phyloP scores from a whole-genome alignment of 2,888 invertebrate species.

The Seira ritae region DNA sequence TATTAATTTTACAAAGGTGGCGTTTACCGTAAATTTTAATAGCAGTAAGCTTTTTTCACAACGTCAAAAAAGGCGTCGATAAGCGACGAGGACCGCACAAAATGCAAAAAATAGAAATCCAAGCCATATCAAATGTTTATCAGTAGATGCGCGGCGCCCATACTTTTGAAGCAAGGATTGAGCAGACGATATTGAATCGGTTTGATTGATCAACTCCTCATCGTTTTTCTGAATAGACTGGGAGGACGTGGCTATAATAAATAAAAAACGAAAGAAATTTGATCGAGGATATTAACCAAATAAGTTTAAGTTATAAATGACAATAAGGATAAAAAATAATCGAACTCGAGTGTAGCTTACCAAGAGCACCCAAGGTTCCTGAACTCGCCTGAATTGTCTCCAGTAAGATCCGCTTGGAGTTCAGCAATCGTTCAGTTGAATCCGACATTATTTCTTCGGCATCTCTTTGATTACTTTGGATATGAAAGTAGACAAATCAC shows the following conservation, averaged over 20 bases:
- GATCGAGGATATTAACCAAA: neutral
- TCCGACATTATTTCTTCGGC: slow-evolving; percentile 49
- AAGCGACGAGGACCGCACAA: slow-evolving; percentile 32
- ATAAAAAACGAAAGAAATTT: neutral
- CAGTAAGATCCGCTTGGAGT: slow-evolving; percentile 47
- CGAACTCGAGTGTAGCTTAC: slow-evolving; percentile 2
- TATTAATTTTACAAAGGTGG: too few relatives aligned
- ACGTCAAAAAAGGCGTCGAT: slow-evolving; percentile 33
- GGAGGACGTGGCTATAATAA: slow-evolving; percentile 39
- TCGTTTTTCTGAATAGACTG: slow-evolving; percentile 48
- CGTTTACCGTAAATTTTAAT: too few relatives aligned
- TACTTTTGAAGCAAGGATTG: slow-evolving; percentile 44
- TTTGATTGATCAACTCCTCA: slow-evolving; percentile 37
- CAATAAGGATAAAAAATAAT: neutral
- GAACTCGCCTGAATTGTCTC: slow-evolving; percentile 50
- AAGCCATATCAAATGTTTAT: slow-evolving; percentile 49
- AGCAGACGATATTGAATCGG: slow-evolving; percentile 37
- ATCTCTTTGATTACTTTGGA: slow-evolving; percentile 11
- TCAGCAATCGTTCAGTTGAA: slow-evolving; percentile 47
- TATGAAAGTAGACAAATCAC: neutral
- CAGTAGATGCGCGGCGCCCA: slow-evolving; percentile 44
- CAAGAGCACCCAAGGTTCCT: slow-evolving; percentile 41
- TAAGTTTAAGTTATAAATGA: neutral
- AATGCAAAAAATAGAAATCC: slow-evolving; percentile 41
- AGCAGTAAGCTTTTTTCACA: too few relatives aligned